These are phyloP conservation scores for Osmerus mordax DNA, from an alignment of 2,113 vertebrate species.

Conservation along the genomic window DNA sequence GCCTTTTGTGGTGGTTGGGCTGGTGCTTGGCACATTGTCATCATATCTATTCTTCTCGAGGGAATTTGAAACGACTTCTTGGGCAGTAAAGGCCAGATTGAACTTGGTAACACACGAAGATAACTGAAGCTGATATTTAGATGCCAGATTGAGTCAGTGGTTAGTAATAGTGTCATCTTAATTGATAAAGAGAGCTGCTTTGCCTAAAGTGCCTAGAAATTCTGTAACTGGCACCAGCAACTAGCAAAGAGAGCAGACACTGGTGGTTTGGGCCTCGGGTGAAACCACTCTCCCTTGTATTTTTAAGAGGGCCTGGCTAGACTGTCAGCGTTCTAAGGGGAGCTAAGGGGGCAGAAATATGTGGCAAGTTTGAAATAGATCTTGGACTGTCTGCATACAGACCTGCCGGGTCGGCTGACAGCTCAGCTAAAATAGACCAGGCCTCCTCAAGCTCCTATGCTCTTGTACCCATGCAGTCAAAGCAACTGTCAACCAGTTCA, in stretches of 20 bases:
- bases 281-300: slow-evolving; percentile 22
- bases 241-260: no score
- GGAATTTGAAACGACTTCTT: slow-evolving; percentile 14
- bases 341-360: slow-evolving; percentile 20
- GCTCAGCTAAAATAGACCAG: slow-evolving; percentile 44
- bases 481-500: slow-evolving; percentile 31
- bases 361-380: slow-evolving; percentile 32
- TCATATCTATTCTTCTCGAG: slow-evolving; percentile 12
- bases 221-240: no score
- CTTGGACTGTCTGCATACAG: slow-evolving; percentile 17
- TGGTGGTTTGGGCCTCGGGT: slow-evolving; percentile 14
- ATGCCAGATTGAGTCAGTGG: slow-evolving; percentile 23
- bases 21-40: slow-evolving; percentile 14
- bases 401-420: slow-evolving; percentile 26
- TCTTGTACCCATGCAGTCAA: slow-evolving; percentile 20
- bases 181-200: slow-evolving; percentile 35
- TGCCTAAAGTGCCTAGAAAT: slow-evolving; percentile 22
- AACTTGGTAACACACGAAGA: slow-evolving; percentile 16
- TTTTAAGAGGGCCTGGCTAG: slow-evolving; percentile 17
- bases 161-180: slow-evolving; percentile 26
- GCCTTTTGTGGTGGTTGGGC: background rate
- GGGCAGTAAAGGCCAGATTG: background rate
- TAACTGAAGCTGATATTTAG: slow-evolving; percentile 22
- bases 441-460: slow-evolving; percentile 22
- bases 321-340: slow-evolving; percentile 30